Evolutionary conservation across 2,888 invertebrate genomes (phyloP).

Genomic region (Lasioglossum calceatum): DNA sequence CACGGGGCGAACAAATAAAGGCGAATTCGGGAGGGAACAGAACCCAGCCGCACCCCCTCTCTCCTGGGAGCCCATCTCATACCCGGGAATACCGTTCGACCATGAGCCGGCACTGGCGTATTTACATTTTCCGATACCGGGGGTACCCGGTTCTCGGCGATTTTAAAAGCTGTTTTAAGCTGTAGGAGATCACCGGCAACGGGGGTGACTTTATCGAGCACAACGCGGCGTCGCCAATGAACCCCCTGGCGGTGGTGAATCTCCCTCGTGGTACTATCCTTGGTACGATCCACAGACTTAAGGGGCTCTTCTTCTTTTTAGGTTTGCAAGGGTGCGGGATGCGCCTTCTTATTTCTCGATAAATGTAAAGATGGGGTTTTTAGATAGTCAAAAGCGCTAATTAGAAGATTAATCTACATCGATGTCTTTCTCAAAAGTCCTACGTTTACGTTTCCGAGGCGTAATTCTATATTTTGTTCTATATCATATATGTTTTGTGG

Average conservation of each 20-base stretch:
- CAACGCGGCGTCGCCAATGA: slow-evolving; percentile 46
- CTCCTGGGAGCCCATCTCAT: neutral
- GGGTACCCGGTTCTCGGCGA: slow-evolving; percentile 36
- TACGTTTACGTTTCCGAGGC: too few species aligned
- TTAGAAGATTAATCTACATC: too few species aligned
- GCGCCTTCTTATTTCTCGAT: too few species aligned
- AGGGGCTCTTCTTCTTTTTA: too few species aligned
- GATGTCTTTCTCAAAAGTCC: too few species aligned
- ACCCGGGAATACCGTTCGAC: neutral
- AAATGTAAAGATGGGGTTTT: too few species aligned
- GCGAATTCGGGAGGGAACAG: slow-evolving; percentile 33
- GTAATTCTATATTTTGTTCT: too few species aligned
- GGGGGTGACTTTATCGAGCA: slow-evolving; percentile 53
- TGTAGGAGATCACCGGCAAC: slow-evolving; percentile 41
- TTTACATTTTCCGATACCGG: slow-evolving; percentile 61
- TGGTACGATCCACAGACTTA: neutral
- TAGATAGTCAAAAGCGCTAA: too few species aligned
- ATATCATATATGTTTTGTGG: too few species aligned
- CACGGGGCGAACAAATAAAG: slow-evolving; percentile 52
- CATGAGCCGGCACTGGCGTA: slow-evolving; percentile 30
- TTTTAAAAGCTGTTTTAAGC: slow-evolving; percentile 65
- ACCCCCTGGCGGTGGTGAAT: neutral
- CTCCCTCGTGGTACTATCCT: slow-evolving; percentile 13
- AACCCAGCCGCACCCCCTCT: slow-evolving; percentile 4
- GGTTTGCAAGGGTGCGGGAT: too few species aligned